These are phyloP conservation scores for Ophonus ardosiacus DNA, from an alignment of 2,888 invertebrate genomes.

Conservation along the genomic window DNA sequence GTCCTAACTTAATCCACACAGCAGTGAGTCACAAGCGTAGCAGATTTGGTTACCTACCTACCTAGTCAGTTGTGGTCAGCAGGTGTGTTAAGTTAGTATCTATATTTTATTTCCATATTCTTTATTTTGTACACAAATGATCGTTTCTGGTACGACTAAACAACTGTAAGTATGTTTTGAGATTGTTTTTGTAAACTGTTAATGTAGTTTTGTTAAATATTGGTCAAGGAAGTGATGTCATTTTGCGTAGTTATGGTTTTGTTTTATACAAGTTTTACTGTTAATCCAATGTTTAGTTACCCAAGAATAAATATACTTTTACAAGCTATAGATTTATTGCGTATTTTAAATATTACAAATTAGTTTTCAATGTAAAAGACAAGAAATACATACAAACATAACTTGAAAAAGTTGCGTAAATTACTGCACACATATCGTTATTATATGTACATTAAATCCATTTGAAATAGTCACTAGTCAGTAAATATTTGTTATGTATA, in stretches of 20 bases:
- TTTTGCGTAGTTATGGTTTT: background rate
- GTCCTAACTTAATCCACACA: conserved; percentile 32
- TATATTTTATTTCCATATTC: background rate
- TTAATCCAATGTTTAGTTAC: background rate
- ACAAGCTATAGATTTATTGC: background rate
- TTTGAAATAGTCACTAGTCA: no score
- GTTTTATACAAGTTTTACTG: background rate
- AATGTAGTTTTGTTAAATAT: background rate
- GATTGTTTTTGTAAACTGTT: background rate
- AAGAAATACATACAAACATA: no score
- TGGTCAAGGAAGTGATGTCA: background rate
- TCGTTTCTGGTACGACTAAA: background rate
- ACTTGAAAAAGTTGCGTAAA: background rate
- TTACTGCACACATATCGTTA: no score
- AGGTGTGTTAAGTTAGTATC: conserved; percentile 3
- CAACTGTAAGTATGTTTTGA: conserved; percentile 28
- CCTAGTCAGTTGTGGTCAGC: background rate
- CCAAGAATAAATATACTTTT: background rate
- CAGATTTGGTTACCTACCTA: conserved; percentile 17
- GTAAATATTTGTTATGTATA: no score
- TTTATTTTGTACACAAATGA: conserved; percentile 17
- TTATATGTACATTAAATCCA: no score
- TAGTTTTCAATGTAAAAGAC: background rate
- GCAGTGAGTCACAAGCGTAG: background rate
- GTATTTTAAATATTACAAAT: background rate